Evolutionary conservation across 35 echinoderm and acorn worm species (phyloP), one percentile per base, ranked within the genome.

Genomic region (Lytechinus pictus): DNA sequence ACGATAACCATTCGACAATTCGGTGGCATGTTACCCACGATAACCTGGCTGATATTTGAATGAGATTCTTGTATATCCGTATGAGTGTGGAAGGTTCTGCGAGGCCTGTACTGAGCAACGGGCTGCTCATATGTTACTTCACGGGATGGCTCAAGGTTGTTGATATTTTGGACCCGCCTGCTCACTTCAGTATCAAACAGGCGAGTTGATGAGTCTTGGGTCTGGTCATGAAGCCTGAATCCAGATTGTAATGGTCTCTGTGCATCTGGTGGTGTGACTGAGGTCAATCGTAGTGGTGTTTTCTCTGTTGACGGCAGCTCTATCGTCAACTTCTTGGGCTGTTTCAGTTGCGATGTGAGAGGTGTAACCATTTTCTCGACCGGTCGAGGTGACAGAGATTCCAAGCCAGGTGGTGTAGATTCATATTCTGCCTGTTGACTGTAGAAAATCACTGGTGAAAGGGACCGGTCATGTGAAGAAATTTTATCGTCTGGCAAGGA

Each of bases 21-120:
- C 1, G 96, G 96, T 91, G 96, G 96, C 94, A 96, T 96, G 56
- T 93, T 93, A 19, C 56, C 54, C 5, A 93, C 27, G 9, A 93
- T 57, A 54, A 93, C 92, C 27, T 24, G 13, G 28, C 24, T 54
- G 11, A 93, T 57, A 19, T 13, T 93, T 54, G 54, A 27, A 27
- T 57, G 52, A 13, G 92, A 93, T 57, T 93, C 53, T 10, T 93
- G n/a, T 14, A 52, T 44, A 54, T 90, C 29, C 52, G 88, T 52
- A 27, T 6, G 52, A 16, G 88, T n/a, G 52, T 90, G 88, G 88
- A 90, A 90, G 29, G 88, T 54, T 51, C 88, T 90, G 16, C 66
- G 88, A 90, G 29, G 88, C 52, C 52, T 44, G 88, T 90, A 90
- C 14, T 54, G 29, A 8, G 88, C 88, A 9, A 52, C 66, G 8